A percentile compares a stretch with the other conserved stretches of the same genome.
phyloP scores from a whole-genome alignment of 2,113 vertebrate genomes.

The Scortum barcoo region DNA sequence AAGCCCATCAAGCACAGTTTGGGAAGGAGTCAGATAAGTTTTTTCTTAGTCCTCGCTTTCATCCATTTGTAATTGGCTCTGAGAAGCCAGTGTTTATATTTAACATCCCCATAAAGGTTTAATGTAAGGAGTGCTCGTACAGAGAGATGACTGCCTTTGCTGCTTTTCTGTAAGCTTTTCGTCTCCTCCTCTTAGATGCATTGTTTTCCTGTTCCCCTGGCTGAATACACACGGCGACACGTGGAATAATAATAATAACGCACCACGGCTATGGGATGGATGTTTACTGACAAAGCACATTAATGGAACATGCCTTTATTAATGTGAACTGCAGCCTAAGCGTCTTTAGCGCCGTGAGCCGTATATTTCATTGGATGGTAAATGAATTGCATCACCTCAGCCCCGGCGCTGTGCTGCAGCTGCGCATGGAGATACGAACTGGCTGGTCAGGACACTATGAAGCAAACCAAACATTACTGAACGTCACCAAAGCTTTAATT shows the following conservation, averaged over 20 bases:
- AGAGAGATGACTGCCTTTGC: conserved; percentile 29
- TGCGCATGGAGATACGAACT: conserved; percentile 16
- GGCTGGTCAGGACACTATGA: conserved; percentile 23
- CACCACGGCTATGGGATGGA: conserved; percentile 28
- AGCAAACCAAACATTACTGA: neutral
- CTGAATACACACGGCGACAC: conserved; percentile 1
- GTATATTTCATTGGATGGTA: conserved; percentile 53
- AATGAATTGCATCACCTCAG: conserved; percentile 51
- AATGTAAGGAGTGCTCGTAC: conserved; percentile 50
- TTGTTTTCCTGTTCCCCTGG: conserved; percentile 20
- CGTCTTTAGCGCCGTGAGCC: conserved; percentile 58
- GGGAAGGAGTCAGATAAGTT: conserved; percentile 47
- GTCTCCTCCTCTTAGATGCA: conserved; percentile 29
- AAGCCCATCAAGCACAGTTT: conserved; percentile 61
- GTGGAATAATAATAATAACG: conserved; percentile 48
- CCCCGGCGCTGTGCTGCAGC: neutral
- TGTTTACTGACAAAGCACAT: conserved; percentile 69
- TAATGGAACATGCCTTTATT: conserved; percentile 73
- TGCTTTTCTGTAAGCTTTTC: conserved; percentile 8
- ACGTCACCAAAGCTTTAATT: conserved; percentile 9
- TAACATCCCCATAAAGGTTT: conserved; percentile 57
- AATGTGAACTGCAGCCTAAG: conserved; percentile 60
- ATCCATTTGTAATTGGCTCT: conserved; percentile 63
- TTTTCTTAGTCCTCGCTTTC: conserved; percentile 41
- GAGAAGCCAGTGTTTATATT: conserved; percentile 70